phyloP scores from a whole-genome alignment of 2,113 vertebrate genomes.

The Apus apus region DNA sequence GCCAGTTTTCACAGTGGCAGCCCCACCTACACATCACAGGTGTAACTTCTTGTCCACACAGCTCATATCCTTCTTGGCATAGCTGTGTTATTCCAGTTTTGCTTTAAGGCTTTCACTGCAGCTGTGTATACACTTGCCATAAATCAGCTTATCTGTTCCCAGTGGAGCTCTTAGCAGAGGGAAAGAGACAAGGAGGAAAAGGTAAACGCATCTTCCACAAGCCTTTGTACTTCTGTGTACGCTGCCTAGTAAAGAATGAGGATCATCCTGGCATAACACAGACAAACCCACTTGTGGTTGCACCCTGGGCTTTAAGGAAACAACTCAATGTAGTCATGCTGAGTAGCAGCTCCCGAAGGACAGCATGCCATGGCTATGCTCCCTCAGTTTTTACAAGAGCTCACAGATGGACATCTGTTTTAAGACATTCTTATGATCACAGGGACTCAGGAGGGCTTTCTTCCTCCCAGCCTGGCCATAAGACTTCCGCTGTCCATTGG shows the following conservation, averaged over 20 bases:
- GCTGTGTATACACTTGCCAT: constrained; percentile 23
- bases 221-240: neutral
- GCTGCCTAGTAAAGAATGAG: neutral
- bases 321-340: neutral
- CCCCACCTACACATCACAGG: neutral
- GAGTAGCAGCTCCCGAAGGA: neutral
- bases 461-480: neutral
- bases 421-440: neutral
- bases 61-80: neutral
- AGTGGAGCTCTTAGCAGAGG: neutral
- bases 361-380: neutral
- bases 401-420: neutral
- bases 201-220: constrained; percentile 2
- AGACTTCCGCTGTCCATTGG: neutral
- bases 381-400: neutral
- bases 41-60: neutral
- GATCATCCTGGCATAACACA: neutral
- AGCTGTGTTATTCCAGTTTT: constrained; percentile 19
- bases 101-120: constrained; percentile 45
- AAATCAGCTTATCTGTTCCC: constrained; percentile 47
- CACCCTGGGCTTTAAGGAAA: neutral
- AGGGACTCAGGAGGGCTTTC: neutral
- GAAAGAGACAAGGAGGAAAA: neutral
- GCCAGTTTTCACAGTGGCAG: neutral
- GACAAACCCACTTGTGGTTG: neutral